phyloP scores from a whole-genome alignment of 2,113 vertebrate species.

The Anguilla rostrata region DNA sequence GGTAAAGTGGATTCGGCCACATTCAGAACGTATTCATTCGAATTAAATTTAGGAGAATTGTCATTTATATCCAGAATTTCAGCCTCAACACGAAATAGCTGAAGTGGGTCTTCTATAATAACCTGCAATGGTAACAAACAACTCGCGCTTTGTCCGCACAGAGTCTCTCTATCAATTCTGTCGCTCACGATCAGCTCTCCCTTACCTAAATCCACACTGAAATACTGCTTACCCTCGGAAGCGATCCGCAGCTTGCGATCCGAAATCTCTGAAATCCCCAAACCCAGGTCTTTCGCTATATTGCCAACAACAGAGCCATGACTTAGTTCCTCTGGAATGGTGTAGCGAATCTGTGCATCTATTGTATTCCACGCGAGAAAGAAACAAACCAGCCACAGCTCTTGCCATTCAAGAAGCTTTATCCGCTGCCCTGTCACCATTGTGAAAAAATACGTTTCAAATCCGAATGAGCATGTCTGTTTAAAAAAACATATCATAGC shows the following conservation, averaged over 20 bases:
- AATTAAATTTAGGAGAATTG: constrained; percentile 66
- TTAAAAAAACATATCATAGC: no score
- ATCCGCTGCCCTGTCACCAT: constrained; percentile 39
- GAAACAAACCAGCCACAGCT: constrained; percentile 45
- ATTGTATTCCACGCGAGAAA: constrained; percentile 49
- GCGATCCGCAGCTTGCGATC: constrained; percentile 70
- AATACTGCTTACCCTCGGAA: constrained; percentile 73
- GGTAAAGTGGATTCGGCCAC: constrained; percentile 60
- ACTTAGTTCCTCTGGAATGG: constrained; percentile 67
- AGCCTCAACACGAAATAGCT: constrained; percentile 62
- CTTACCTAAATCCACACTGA: constrained; percentile 56
- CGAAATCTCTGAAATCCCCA: constrained; percentile 67
- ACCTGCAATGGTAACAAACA: constrained; percentile 58
- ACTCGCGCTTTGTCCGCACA: constrained; percentile 47
- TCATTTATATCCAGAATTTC: constrained; percentile 70
- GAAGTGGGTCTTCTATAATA: constrained; percentile 55
- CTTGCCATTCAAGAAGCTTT: constrained; percentile 54
- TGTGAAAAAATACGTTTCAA: constrained; percentile 24
- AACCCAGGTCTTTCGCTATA: constrained; percentile 71
- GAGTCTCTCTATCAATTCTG: constrained; percentile 53
- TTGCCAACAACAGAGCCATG: constrained; percentile 68
- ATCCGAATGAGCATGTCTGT: no score
- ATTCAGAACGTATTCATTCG: constrained; percentile 58
- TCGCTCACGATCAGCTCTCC: constrained; percentile 54
- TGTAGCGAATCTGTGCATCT: constrained; percentile 61